Percentiles rank a stretch among this genome's conserved stretches.
Conservation (phyloP, 2,888 invertebrate species). For the Drosophila acutilabella region DNA sequence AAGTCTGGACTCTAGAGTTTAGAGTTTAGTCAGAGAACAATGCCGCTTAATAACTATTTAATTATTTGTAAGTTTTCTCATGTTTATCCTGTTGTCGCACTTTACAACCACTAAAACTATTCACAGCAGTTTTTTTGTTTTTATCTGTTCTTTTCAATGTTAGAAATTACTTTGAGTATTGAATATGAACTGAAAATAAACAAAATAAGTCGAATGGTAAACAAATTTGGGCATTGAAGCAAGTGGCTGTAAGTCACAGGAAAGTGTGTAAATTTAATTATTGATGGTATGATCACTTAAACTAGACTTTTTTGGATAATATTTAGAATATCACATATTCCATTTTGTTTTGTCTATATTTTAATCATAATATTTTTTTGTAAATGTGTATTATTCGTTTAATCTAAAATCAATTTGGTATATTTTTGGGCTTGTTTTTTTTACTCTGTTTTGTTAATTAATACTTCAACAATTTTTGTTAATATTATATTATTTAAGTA, state of each 20-base stretch:
- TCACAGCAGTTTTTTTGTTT: conserved; percentile 82
- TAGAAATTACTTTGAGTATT: conserved; percentile 53
- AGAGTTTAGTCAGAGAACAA: conserved; percentile 34
- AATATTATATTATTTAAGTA: conserved; percentile 1
- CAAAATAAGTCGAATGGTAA: conserved; percentile 14
- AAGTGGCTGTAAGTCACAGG: conserved; percentile 49
- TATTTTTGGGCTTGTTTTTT: conserved; percentile 14
- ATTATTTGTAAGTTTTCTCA: conserved; percentile 50
- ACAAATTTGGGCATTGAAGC: conserved; percentile 24
- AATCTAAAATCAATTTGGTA: conserved; percentile 21
- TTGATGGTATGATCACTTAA: conserved; percentile 46
- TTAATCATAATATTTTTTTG: conserved; percentile 17
- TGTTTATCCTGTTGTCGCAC: conserved; percentile 56
- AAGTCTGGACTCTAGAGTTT: not conserved
- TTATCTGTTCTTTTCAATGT: conserved; percentile 46
- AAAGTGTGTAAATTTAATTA: conserved; percentile 35
- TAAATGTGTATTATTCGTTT: conserved; percentile 21
- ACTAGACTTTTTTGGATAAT: conserved; percentile 75
- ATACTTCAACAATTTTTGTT: conserved; percentile 47
- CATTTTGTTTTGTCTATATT: conserved; percentile 41
- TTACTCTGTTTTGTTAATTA: conserved; percentile 51
- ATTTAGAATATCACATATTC: conserved; percentile 80
- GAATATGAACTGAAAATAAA: conserved; percentile 20
- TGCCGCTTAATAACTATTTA: conserved; percentile 70
- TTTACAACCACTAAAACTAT: conserved; percentile 84